Conservation (phyloP, 2,888 invertebrate genomes). For the Caenorhabditis becei region DNA sequence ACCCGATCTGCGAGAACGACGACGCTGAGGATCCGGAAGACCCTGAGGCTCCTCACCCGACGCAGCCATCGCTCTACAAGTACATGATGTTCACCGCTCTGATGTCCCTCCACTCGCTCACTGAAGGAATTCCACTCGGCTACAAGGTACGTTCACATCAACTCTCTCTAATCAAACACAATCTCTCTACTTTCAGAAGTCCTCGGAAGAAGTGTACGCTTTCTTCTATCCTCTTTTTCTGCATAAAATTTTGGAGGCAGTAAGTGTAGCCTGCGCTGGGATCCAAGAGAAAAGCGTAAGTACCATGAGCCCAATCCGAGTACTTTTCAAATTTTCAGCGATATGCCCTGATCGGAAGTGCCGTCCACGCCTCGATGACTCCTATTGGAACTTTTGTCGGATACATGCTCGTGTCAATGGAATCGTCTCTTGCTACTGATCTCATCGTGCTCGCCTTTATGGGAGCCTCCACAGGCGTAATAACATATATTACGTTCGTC, state of each 20-base stretch:
- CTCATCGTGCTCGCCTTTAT: background rate
- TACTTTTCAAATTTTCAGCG: background rate
- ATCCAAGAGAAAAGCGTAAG: background rate
- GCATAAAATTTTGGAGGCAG: slow-evolving; percentile 20
- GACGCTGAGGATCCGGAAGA: background rate
- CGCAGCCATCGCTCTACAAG: background rate
- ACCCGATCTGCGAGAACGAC: background rate
- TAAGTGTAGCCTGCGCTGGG: slow-evolving; percentile 12
- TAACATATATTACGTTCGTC: slow-evolving; percentile 4
- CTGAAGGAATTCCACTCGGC: slow-evolving; percentile 17
- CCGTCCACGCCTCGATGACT: slow-evolving; percentile 9
- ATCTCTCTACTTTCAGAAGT: slow-evolving; percentile 5
- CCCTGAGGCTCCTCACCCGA: background rate
- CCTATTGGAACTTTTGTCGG: background rate
- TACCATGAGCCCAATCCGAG: too few species aligned
- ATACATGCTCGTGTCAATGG: background rate
- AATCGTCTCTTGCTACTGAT: background rate
- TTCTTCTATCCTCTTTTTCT: background rate
- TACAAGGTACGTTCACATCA: slow-evolving; percentile 16
- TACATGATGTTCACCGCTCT: background rate
- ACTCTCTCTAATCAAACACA: too few species aligned
- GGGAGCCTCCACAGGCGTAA: background rate
- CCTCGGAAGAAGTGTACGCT: background rate
- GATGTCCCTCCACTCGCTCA: slow-evolving; percentile 15
- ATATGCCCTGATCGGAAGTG: background rate